These are phyloP conservation scores for Microtus richardsoni DNA, from an alignment of 2,113 vertebrate species.

Conservation along the genomic window DNA sequence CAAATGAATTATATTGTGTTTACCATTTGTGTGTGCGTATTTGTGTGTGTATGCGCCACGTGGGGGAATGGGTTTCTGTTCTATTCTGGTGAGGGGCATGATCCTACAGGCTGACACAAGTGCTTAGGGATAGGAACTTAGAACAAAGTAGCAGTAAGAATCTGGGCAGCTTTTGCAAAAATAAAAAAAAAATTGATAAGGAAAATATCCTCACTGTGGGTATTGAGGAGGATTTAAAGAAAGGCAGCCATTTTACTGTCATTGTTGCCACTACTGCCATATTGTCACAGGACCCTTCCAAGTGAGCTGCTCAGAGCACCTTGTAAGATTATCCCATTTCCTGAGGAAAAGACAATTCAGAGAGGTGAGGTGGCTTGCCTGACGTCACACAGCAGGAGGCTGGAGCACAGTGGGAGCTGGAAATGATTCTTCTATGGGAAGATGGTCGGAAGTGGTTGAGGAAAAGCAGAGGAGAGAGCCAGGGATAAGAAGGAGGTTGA, in stretches of 20 bases:
- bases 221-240: not conserved
- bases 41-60: not conserved
- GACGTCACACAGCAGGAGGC: not conserved
- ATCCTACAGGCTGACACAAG: not conserved
- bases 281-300: not conserved
- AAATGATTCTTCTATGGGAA: not conserved
- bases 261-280: not conserved
- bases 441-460: not conserved
- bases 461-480: not conserved
- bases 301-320: not conserved
- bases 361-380: not conserved
- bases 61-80: not conserved
- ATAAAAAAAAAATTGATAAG: not conserved
- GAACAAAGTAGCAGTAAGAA: not conserved
- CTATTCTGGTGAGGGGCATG: not conserved
- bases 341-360: constrained; percentile 19
- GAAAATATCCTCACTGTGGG: not conserved
- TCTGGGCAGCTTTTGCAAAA: not conserved
- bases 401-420: not conserved
- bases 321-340: not conserved
- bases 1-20: constrained; percentile 82
- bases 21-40: constrained; percentile 25
- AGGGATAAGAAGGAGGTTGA: not conserved
- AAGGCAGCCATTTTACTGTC: not conserved
- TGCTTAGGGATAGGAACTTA: not conserved